Conservation (phyloP, 2,113 vertebrate species). For the Sardina pilchardus region DNA sequence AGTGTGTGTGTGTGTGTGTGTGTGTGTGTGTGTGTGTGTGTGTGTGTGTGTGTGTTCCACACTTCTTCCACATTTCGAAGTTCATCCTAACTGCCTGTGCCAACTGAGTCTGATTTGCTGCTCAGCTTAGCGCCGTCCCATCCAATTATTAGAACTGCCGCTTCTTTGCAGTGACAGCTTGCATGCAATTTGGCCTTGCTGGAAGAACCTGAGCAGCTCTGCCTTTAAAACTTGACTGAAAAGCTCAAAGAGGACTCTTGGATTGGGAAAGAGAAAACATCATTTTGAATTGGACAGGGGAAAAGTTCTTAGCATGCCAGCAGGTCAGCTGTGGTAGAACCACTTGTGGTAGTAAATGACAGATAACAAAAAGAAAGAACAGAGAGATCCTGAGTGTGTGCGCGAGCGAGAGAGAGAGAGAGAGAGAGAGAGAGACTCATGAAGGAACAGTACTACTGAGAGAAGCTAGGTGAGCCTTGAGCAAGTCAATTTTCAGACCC, state of each 20-base stretch:
- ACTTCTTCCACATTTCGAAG: background rate
- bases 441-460: background rate
- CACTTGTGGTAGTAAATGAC: too few species aligned
- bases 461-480: background rate
- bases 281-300: background rate
- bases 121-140: background rate
- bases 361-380: too few species aligned
- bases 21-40: too few species aligned
- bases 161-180: background rate
- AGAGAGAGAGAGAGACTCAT: background rate
- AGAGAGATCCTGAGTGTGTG: too few species aligned
- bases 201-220: background rate
- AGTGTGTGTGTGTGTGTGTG: background rate
- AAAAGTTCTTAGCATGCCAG: too few species aligned
- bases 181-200: background rate
- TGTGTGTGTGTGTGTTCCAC: too few species aligned
- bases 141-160: background rate
- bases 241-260: background rate
- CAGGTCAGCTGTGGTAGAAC: too few species aligned
- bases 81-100: background rate
- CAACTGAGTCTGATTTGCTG: background rate
- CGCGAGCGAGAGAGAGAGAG: background rate
- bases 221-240: background rate
- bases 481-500: background rate
- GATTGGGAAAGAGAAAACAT: background rate